phyloP scores from a whole-genome alignment of 1,140 invertebrate species.

The Drosophila burlai region DNA sequence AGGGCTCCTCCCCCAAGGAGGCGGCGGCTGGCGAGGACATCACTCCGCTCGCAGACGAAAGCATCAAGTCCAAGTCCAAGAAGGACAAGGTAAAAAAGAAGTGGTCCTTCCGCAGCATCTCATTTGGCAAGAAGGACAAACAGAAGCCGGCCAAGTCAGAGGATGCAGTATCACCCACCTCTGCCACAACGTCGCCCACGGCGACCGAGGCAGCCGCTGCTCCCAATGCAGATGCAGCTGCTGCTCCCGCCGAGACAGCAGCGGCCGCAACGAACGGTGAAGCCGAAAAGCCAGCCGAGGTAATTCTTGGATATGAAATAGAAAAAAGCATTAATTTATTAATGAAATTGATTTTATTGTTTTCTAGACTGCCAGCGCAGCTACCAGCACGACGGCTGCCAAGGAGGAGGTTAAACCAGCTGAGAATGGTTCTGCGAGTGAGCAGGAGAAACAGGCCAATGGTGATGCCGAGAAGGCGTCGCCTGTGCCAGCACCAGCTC shows the following conservation, averaged over 20 bases:
- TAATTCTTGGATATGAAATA: slow-evolving; percentile 12
- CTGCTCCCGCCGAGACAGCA: slow-evolving; percentile 42
- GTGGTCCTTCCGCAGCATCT: slow-evolving; percentile 94
- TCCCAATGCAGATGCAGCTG: slow-evolving; percentile 41
- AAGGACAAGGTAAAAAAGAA: slow-evolving; percentile 94
- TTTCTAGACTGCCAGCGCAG: slow-evolving; percentile 26
- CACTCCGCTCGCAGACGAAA: slow-evolving; percentile 87
- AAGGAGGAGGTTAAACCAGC: slow-evolving; percentile 57
- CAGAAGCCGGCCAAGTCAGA: slow-evolving; percentile 89
- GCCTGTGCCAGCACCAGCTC: slow-evolving; percentile 31
- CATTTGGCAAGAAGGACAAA: slow-evolving; percentile 94
- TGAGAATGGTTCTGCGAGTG: slow-evolving; percentile 73
- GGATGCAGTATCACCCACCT: slow-evolving; percentile 84
- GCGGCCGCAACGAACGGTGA: slow-evolving; percentile 68
- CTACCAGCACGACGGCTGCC: slow-evolving; percentile 40
- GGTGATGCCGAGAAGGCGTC: slow-evolving; percentile 60
- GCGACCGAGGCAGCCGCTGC: slow-evolving; percentile 46
- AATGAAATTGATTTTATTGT: neutral
- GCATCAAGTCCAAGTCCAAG: slow-evolving; percentile 90
- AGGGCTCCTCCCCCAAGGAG: slow-evolving; percentile 62
- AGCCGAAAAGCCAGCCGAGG: slow-evolving; percentile 59
- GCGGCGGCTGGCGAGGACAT: slow-evolving; percentile 86
- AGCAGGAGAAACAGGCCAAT: slow-evolving; percentile 63
- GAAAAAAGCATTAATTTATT: neutral
- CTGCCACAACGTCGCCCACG: slow-evolving; percentile 44